These are phyloP conservation scores for Chinchilla lanigera DNA, from an alignment of 2,113 vertebrate genomes.

Conservation along the genomic window DNA sequence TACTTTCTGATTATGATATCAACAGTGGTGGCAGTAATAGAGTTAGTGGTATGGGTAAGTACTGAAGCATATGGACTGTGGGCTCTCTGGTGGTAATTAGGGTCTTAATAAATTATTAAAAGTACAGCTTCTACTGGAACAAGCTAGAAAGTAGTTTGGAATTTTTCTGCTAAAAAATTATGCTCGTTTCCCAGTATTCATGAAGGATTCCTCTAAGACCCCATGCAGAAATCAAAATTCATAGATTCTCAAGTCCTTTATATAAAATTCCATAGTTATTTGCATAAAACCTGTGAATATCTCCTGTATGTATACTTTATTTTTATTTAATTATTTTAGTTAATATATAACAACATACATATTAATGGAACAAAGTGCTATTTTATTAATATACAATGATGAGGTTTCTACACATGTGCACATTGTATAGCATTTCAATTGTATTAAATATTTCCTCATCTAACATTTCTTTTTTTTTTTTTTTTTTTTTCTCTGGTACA, in stretches of 20 bases:
- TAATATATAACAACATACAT: background rate
- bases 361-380: background rate
- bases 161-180: background rate
- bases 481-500: too few relatives aligned
- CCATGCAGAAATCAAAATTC: background rate
- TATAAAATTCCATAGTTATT: background rate
- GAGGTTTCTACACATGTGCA: background rate
- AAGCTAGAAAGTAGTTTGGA: background rate
- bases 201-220: background rate
- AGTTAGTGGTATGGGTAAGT: background rate
- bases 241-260: background rate
- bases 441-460: background rate
- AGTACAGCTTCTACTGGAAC: background rate
- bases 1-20: background rate
- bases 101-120: background rate
- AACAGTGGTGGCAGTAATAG: background rate
- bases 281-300: background rate
- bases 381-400: too few relatives aligned
- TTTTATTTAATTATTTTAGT: background rate
- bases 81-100: background rate
- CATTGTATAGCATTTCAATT: background rate
- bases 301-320: background rate
- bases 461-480: background rate
- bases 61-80: background rate
- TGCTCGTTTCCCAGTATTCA: background rate